Evolutionary conservation across 30 jellyfish, hydroid and myxozoan species (phyloP), one percentile per base, ranked within the genome.

Genomic region (Cassiopea xamachana): DNA sequence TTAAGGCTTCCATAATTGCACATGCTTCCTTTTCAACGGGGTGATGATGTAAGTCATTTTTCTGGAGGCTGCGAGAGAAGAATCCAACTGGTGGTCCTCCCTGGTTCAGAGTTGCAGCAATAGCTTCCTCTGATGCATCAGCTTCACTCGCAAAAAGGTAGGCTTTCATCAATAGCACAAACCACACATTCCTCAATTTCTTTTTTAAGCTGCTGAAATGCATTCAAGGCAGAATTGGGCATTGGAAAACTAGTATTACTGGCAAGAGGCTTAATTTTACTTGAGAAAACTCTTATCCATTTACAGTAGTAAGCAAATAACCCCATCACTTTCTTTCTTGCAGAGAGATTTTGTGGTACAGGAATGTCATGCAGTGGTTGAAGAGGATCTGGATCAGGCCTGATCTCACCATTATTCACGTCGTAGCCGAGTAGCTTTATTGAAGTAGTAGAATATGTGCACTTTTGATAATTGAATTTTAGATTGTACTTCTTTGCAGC

Each of bases 31-130:
- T 93, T 73, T 93, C 98, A 15, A 93, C 96, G 16, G 97, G 49
- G 19, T 73, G 77, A 70, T 89, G 85, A 70, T 81, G 75, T 4
- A 77, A 82, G 75, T 93, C 98, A 73, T 49, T 67, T 60, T 74
- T 73, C 45, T 78, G 79, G 19, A 89, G 79, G n/a, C 90, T 73
- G 17, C 97, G 79, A 7, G 98, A 88, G 61, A 88, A 67, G 69
- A 92, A 92, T 10, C 98, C 97, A 7, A 93, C 98, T 14, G 98
- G 98, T 50, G 92, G 68, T 27, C 98, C 98, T 6, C 49, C 75
- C 86, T 93, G 98, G 74, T 73, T 90, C 12, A 93, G 94, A 13
- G 94, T 90, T 60, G 98, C 98, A 18, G 98, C 94, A 10, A 91
- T 47, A 12, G 97, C 95, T 18, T 90, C 18, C 46, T 94, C 98